A percentile compares a stretch with the other conserved stretches of the same genome.
phyloP scores from a whole-genome alignment of 2,113 vertebrate species.

The Platichthys flesus region DNA sequence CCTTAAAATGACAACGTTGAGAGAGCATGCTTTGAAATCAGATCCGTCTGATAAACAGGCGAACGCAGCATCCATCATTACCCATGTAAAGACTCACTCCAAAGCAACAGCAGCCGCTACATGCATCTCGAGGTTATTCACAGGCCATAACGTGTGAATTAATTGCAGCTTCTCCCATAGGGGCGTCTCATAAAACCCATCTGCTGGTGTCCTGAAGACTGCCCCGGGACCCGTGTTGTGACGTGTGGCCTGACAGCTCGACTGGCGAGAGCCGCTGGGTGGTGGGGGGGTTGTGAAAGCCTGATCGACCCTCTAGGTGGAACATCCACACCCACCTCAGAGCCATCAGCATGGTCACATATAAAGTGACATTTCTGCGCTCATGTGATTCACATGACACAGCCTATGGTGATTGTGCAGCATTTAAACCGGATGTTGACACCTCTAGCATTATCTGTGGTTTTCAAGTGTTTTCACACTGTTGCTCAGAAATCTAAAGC shows the following conservation, averaged over 20 bases:
- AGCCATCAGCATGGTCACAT: constrained; percentile 8
- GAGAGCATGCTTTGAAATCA: too few relatives aligned
- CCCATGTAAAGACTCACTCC: neutral
- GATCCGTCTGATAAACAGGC: too few relatives aligned
- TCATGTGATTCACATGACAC: neutral
- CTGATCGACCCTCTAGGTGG: constrained; percentile 17
- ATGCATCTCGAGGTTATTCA: constrained; percentile 8
- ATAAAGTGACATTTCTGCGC: too few relatives aligned
- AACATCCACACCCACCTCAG: constrained; percentile 40
- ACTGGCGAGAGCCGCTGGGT: constrained; percentile 19
- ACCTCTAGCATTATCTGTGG: neutral
- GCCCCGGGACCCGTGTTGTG: constrained; percentile 39
- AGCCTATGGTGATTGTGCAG: neutral
- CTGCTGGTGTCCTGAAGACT: constrained; percentile 39
- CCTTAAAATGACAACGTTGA: too few relatives aligned
- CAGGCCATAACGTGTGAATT: constrained; percentile 21
- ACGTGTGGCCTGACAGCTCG: constrained; percentile 48
- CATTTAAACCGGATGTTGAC: neutral
- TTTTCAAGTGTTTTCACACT: neutral
- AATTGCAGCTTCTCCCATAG: constrained; percentile 24
- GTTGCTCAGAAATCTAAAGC: neutral
- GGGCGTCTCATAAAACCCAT: constrained; percentile 49
- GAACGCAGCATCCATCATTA: neutral
- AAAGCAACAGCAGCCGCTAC: neutral
- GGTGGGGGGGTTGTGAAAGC: neutral